Evolutionary conservation across 1,140 invertebrate species (phyloP).

Genomic region (Drosophila quadrilineata): DNA sequence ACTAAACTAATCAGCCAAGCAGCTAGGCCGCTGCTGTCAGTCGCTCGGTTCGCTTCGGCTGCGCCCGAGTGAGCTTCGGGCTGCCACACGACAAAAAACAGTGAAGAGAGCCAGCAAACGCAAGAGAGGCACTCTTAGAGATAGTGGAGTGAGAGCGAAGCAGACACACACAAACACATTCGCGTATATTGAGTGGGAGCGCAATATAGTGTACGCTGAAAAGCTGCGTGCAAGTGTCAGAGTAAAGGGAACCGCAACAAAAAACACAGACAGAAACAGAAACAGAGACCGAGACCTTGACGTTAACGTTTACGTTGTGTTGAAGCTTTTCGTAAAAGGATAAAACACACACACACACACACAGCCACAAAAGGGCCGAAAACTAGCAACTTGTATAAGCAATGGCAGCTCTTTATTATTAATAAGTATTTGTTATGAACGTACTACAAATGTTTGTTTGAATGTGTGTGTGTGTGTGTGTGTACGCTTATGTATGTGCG

Average conservation of each 20-base stretch:
- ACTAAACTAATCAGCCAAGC: constrained; percentile 76
- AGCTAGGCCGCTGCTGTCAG: constrained; percentile 33
- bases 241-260: too few relatives aligned
- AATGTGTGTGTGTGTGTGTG: neutral
- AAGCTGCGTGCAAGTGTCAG: neutral
- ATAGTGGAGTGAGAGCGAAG: neutral
- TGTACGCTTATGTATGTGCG: neutral
- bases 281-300: constrained; percentile 25
- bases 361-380: neutral
- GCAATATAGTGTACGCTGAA: constrained; percentile 1
- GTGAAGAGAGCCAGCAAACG: neutral
- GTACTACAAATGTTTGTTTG: neutral
- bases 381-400: neutral
- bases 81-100: too few relatives aligned
- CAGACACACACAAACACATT: too few relatives aligned
- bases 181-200: constrained; percentile 1
- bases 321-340: constrained; percentile 29
- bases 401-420: neutral
- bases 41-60: neutral
- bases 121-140: neutral
- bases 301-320: neutral
- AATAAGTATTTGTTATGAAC: neutral
- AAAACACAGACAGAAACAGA: neutral
- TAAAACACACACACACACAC: constrained; percentile 8
- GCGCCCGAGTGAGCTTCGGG: constrained; percentile 26